Evolutionary conservation across 1,140 invertebrate species (phyloP), one percentile per base, ranked within the genome.

Genomic region (Charaxes varanes): DNA sequence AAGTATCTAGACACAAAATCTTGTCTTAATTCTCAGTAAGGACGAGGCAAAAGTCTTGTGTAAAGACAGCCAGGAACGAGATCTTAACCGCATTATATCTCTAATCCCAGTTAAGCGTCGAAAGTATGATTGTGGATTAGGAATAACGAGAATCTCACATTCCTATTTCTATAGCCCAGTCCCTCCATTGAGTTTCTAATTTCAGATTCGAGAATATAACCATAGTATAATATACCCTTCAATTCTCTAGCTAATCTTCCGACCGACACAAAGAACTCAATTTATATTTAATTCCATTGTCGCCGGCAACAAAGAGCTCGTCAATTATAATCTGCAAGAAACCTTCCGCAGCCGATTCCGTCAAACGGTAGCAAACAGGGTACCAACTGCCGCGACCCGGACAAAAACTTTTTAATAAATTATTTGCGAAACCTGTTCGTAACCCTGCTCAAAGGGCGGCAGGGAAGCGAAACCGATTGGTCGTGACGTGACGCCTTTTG

Each of bases 381-480:
- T 46, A 44, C 55, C 63, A 59, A 64, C 62, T 54, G 69, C 60
- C 53, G 44, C 36, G 34, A 32, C 43, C 24, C 32, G 37, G 41
- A 65, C 61, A 78, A 79, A 79, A 78, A 76, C 46, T 66, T 76
- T 78, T 73, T 72, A 80, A 78, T 78, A 74, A 79, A 77, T 82
- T 70, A 79, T 78, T 78, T 79, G 73, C 72, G 56, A 74, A 82
- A 76, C 74, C 74, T 70, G 72, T 70, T 69, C 57, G 36, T 60
- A 61, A 74, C 69, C 78, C 78, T 69, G 62, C 57, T 77, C 66
- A 69, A 74, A 69, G 63, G 65, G 65, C 62, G 58, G 68, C 56
- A 53, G 61, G 62, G 69, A 69, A 74, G 58, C 61, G 67, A 74
- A 78, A 69, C 73, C 73, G 73, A 80, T 80, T 76, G 70, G 53